Base-by-base conservation (phyloP, 2,113 vertebrate species). In the Callaeas wilsoni region DNA sequence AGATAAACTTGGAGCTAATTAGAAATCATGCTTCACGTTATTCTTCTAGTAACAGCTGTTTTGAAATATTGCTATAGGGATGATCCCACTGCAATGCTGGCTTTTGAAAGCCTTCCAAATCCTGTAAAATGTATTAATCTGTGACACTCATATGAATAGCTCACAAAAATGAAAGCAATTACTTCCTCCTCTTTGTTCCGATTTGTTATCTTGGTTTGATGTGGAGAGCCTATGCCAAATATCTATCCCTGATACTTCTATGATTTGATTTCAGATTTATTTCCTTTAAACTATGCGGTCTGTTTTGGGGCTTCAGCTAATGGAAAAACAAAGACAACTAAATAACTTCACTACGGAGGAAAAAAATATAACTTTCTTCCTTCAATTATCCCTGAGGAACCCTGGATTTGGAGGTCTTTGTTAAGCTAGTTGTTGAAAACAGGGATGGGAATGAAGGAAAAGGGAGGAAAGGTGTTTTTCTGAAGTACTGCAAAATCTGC, bases 71-170 rank as follows among this genome's bases (percentile, higher is more conserved):
- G 95, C 91, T 93, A 92, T 94, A 93, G 57, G 83, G 75, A 94
- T 92, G 94, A 94, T 94, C 74, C 89, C 77, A 75, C 49, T 86
- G 82, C 89, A 85, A 77, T 89, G 62, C 42, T 59, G 82, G 35
- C 57, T 95, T 96, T 91, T 94, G 95, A 95, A 90, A 91, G 50
- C 63, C 27, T 96, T 96, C 93, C 87, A 95, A 94, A 94, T 92
- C 76, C 93, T 90, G 56, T 73, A 91, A 91, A 94, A 95, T 78
- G 35, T 68, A 91, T 95, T 97, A 94, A 92, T 78, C 74, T 93
- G 69, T 49, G 67, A 81, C 57, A 52, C 60, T 89, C 52, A n/a
- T 88, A 93, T 75, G 86, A 97, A 93, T 22, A 87, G 49, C 7
- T 1, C n/a, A 82, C 87, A 71, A 71, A 85, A 94, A 90, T 9